Base-by-base conservation (phyloP, 1,140 invertebrate genomes). In the Callitettix versicolor region DNA sequence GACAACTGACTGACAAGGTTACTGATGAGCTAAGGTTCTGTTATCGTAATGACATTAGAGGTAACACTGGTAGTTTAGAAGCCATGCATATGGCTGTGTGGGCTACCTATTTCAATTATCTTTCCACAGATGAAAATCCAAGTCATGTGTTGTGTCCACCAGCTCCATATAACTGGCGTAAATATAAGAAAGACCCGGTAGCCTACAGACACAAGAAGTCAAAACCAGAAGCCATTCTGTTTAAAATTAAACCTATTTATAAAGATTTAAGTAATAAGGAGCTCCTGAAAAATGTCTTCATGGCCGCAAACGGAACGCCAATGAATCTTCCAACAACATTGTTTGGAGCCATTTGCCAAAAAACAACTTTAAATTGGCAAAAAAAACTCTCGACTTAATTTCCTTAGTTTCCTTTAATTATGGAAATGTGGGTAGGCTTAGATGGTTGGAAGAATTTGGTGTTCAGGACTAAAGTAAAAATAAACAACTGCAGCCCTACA, bases 31-130 rank as follows among this genome's bases (percentile, higher is more conserved):
- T 64, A 20, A 58, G 59, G 22, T 48, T 11, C 17, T 61, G 49
- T 51, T 61, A 57, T 57, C 54, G 58, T 22, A 43, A 66, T 47
- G 64, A 65, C 30, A 69, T 69, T 51, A 58, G 62, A 30, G 36
- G 60, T 55, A 61, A 66, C 50, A 40, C 18, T 50, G 61, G 63
- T 56, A 65, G 61, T 53, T 55, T 62, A 30, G 59, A 65, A 42
- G 50, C 65, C 26, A 69, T 66, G 65, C 59, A 58, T 50, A 58
- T 62, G 33, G 64, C 63, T 30, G 62, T 68, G 22, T 63, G 60
- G 66, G 64, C 63, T 53, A 64, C 63, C 12, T 66, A 54, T 57
- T 62, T 63, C 57, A 65, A 69, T 53, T 58, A 61, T 21, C 57
- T 58, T 46, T 68, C 65, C 20, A 66, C 64, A 41, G 61, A 67